Evolutionary conservation across 1,140 invertebrate species (phyloP).

Genomic region (Drosophila kepulauana): DNA sequence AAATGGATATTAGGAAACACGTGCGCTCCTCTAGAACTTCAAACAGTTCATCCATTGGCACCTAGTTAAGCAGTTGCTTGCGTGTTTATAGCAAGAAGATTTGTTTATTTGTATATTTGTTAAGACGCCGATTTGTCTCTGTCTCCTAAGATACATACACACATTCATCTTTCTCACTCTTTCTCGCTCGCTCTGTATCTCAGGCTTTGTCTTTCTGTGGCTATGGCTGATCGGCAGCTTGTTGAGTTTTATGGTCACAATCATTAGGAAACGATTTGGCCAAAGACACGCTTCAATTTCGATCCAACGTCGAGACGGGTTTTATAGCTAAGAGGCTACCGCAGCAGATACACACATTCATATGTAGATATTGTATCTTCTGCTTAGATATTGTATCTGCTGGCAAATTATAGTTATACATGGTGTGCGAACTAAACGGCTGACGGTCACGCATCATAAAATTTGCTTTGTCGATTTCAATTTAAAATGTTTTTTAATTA

Average conservation of each 20-base stretch:
- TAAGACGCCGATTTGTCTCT: constrained; percentile 27
- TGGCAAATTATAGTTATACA: constrained; percentile 61
- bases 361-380: neutral
- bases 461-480: constrained; percentile 35
- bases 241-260: constrained; percentile 54
- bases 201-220: constrained; percentile 4
- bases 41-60: constrained; percentile 36
- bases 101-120: constrained; percentile 23
- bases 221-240: constrained; percentile 33
- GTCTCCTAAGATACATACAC: constrained; percentile 7
- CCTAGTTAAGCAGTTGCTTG: constrained; percentile 12
- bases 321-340: constrained; percentile 8
- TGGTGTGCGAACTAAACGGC: constrained; percentile 42
- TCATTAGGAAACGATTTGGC: constrained; percentile 65
- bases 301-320: constrained; percentile 47
- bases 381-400: constrained; percentile 29
- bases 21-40: constrained; percentile 27
- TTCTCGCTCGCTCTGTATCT: neutral
- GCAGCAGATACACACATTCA: constrained; percentile 4
- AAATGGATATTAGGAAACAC: constrained; percentile 16
- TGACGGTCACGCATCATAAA: constrained; percentile 70
- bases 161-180: neutral
- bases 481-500: constrained; percentile 30
- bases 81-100: constrained; percentile 24
- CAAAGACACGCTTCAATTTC: constrained; percentile 61